Evolutionary conservation across 2,113 vertebrate species (phyloP).

Genomic region (Monopterus albus): DNA sequence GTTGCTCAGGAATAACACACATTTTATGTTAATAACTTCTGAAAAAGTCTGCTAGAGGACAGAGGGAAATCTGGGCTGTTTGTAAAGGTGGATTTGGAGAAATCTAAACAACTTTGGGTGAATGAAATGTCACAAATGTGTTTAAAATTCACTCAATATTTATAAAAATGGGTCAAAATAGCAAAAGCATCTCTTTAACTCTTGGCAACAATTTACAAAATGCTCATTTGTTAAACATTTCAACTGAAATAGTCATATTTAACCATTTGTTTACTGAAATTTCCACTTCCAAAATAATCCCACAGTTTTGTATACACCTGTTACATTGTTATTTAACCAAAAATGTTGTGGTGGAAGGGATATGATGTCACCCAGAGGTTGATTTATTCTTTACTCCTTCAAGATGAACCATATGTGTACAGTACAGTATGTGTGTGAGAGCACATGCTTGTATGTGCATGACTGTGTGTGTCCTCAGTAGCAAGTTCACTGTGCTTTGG

Average conservation of each 20-base stretch:
- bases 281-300: not conserved
- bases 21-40: no score
- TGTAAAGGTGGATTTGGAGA: no score
- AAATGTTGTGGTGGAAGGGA: not conserved
- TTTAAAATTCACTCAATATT: no score
- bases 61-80: no score
- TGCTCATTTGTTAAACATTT: not conserved
- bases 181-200: no score
- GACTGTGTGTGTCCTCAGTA: constrained; percentile 18
- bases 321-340: not conserved
- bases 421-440: constrained; percentile 1
- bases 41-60: no score
- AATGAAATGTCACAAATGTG: no score
- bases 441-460: constrained; percentile 6
- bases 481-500: constrained; percentile 15
- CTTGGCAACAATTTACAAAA: no score
- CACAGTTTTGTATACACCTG: not conserved
- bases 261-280: not conserved
- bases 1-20: no score
- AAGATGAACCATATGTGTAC: constrained; percentile 1
- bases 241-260: constrained; percentile 3
- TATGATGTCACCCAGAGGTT: not conserved
- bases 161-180: no score
- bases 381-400: not conserved
- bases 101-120: no score